Percentiles rank a stretch among this genome's conserved stretches.
Evolutionary conservation across 1,140 invertebrate species (phyloP).

Genomic region (Sitobion miscanthi): DNA sequence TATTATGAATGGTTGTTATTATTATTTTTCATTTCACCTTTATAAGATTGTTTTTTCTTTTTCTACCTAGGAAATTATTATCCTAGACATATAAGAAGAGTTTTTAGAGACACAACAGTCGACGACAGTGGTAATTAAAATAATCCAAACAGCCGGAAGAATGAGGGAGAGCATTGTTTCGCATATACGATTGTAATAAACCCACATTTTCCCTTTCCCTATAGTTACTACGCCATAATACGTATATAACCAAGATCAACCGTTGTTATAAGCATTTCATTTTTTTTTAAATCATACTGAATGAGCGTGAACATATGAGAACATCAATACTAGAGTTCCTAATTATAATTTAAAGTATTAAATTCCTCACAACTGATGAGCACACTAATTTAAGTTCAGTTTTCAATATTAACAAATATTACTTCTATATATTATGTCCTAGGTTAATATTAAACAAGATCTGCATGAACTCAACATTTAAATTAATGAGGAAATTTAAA

Average conservation of each 20-base stretch:
- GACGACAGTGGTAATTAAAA: slow-evolving; percentile 1
- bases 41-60: background rate
- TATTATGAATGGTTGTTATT: background rate
- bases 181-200: slow-evolving; percentile 15
- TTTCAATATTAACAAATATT: slow-evolving; percentile 1
- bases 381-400: background rate
- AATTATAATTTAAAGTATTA: background rate
- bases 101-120: background rate
- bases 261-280: background rate
- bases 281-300: background rate
- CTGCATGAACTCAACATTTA: background rate
- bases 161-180: background rate
- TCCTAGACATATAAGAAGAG: background rate
- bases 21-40: background rate
- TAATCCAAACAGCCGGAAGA: slow-evolving; percentile 22
- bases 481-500: background rate
- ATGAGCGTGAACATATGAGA: background rate
- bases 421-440: background rate
- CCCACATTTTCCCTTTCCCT: background rate
- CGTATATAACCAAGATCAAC: background rate
- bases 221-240: background rate
- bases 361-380: background rate
- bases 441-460: background rate
- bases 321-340: background rate
- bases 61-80: background rate